These are phyloP conservation scores for Brachionus angularis DNA, from an alignment of 1,140 invertebrate genomes.

Conservation along the genomic window DNA sequence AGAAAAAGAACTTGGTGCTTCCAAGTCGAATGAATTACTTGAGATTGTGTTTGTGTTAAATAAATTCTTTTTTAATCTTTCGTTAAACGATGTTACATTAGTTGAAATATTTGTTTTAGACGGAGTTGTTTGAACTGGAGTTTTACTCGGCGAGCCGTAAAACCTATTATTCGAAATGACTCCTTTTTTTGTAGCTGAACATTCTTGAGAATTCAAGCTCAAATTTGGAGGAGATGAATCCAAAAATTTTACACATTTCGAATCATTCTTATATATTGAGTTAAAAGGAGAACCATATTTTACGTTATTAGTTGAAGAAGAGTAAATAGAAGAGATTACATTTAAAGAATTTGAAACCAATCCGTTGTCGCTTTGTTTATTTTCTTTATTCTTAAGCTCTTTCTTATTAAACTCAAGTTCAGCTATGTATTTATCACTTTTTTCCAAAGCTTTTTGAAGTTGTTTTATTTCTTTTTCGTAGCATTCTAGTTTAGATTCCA, in stretches of 20 bases:
- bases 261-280: not conserved
- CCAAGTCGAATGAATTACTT: not conserved
- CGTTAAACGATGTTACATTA: not conserved
- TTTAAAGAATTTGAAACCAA: constrained; percentile 26
- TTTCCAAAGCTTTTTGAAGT: constrained; percentile 53
- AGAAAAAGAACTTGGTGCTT: constrained; percentile 26
- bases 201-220: not conserved
- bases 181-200: constrained; percentile 9
- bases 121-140: too few relatives aligned
- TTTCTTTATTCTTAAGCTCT: constrained; percentile 45
- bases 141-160: constrained; percentile 26
- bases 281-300: not conserved
- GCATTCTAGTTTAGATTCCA: constrained; percentile 52
- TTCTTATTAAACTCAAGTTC: constrained; percentile 50
- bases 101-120: not conserved
- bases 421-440: constrained; percentile 55
- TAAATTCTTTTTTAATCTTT: not conserved
- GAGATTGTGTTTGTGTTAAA: not conserved
- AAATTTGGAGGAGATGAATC: not conserved
- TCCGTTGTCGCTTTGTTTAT: not conserved
- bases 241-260: constrained; percentile 30
- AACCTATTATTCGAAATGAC: constrained; percentile 7
- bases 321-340: not conserved
- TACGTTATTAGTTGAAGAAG: not conserved
- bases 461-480: constrained; percentile 53